Conservation (phyloP, 2,797 vertebrate genomes). For the Premnoplex brunnescens region DNA sequence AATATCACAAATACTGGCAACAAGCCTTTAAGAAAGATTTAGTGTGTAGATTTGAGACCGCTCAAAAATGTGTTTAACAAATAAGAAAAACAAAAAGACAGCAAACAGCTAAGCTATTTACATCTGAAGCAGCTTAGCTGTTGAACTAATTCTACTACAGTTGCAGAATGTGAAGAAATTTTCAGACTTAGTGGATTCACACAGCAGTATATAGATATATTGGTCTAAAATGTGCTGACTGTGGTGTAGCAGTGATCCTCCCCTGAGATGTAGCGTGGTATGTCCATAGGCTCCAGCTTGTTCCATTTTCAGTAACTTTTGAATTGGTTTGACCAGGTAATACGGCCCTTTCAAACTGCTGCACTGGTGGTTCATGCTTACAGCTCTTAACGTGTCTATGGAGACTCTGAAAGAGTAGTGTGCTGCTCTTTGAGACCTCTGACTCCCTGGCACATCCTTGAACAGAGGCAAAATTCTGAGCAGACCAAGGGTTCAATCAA, state of each 20-base stretch:
- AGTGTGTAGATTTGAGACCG: background rate
- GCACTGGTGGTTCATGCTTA: background rate
- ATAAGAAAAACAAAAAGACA: background rate
- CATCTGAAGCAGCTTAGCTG: background rate
- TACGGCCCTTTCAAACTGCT: background rate
- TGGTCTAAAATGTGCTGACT: background rate
- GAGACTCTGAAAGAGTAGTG: background rate
- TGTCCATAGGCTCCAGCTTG: background rate
- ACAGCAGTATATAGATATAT: background rate
- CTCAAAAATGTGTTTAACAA: background rate
- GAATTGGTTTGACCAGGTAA: background rate
- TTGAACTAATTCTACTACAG: background rate
- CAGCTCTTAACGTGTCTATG: accelerated
- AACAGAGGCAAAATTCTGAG: background rate
- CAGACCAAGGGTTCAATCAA: background rate
- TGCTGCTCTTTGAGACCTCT: background rate
- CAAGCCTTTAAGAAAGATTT: background rate
- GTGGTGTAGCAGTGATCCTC: background rate
- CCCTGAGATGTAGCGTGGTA: background rate
- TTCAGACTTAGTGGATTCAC: background rate
- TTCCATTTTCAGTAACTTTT: background rate
- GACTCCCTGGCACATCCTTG: background rate
- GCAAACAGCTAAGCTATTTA: background rate
- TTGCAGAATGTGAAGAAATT: background rate
- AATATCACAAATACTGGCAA: background rate